Base-by-base conservation (phyloP, 2,113 vertebrate species). In the Empidonax traillii region DNA sequence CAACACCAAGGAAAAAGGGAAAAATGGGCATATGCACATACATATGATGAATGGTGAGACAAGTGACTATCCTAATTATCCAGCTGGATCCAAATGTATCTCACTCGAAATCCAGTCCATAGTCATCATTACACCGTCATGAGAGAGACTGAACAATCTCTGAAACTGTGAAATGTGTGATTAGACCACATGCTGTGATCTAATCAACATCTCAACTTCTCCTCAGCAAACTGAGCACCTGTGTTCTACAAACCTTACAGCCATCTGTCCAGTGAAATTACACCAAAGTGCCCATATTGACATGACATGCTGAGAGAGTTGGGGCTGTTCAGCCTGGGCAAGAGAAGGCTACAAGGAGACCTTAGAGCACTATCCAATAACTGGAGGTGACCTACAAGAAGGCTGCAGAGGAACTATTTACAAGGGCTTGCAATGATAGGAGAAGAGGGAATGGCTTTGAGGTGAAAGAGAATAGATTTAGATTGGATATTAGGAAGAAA, bases 241-340 rank as follows among this genome's bases (percentile, higher is more conserved):
- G 18, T 52, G 7, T 41, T 30, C 25, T 56, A 6, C 27, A 59
- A 67, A 21, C 8, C 31, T 66, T 84, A 35, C 10, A 41, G 44
- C 14, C 2, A 10, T 0, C 12, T 39, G 3, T 25, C 3, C 69
- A 30, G 30, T 14, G 35, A 75, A 46, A 31, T 53, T 46, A 30
- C 49, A 39, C 6, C 24, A 80, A 76, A 86, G 65, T 39, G 51
- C 17, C 9, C 20, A 12, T 10, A 22, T 18, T 47, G n/a, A 31
- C 0, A 0, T 25, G 33, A 47, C 0, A 4, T 18, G 20, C 6
- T 41, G 28, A 22, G 39, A 30, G 19, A 61, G 13, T 5, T 61
- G 23, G n/a, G 39, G 17, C 24, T 30, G 20, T 25, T 82, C 46
- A 53, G 7, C 30, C 24, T 35, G 24, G n/a, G 62, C n/a, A 82